Conservation (phyloP, 2,888 invertebrate species). For the Tachina grossa region DNA sequence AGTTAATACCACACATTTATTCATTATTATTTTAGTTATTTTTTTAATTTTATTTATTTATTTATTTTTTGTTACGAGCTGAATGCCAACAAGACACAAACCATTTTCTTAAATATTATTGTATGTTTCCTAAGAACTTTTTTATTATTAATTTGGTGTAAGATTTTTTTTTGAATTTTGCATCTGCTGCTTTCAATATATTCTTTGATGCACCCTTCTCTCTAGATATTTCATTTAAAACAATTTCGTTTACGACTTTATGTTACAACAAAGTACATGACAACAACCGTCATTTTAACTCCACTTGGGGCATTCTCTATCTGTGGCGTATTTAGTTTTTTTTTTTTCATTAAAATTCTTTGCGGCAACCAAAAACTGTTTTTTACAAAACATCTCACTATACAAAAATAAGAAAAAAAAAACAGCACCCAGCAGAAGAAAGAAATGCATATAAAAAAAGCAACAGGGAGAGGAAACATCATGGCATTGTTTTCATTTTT, state of each 20-base stretch:
- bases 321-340: slow-evolving; percentile 39
- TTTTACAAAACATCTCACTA: not conserved
- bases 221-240: slow-evolving; percentile 56
- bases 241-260: slow-evolving; percentile 69
- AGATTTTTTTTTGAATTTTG: slow-evolving; percentile 3
- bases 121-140: not conserved
- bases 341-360: slow-evolving; percentile 1
- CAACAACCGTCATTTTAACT: slow-evolving; percentile 62
- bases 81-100: slow-evolving; percentile 18
- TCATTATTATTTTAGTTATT: too few relatives aligned
- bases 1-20: too few relatives aligned
- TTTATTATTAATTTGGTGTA: not conserved
- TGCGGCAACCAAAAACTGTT: slow-evolving; percentile 48
- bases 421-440: not conserved
- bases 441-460: not conserved
- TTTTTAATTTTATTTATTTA: too few relatives aligned
- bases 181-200: not conserved
- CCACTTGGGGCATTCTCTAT: slow-evolving; percentile 57
- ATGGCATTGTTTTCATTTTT: slow-evolving; percentile 6
- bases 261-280: slow-evolving; percentile 63
- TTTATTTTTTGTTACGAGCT: not conserved
- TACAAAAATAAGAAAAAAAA: not conserved
- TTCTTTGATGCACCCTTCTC: not conserved
- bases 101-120: not conserved
- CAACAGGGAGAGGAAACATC: not conserved